A percentile compares a stretch with the other conserved stretches of the same genome.
Evolutionary conservation across 2,797 vertebrate genomes (phyloP).

Genomic region (Coracias cyanogaster): DNA sequence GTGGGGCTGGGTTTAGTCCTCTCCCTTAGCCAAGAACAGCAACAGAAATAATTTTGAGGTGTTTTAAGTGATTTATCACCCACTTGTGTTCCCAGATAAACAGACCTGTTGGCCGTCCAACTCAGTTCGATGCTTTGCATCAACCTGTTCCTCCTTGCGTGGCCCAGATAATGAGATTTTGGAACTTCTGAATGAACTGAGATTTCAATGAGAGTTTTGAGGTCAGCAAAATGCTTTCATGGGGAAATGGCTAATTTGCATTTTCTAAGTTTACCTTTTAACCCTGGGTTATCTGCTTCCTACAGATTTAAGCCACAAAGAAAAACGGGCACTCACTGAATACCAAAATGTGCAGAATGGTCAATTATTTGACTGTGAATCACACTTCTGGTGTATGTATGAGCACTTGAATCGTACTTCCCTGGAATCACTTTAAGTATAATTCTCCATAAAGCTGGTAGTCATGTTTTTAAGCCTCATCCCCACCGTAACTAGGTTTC

Average conservation of each 20-base stretch:
- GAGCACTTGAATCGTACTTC: background rate
- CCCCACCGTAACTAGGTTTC: background rate
- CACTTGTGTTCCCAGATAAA: background rate
- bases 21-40: background rate
- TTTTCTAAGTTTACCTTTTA: background rate
- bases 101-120: background rate
- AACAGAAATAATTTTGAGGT: background rate
- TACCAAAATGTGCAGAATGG: background rate
- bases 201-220: background rate
- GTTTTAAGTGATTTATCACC: background rate
- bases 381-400: background rate
- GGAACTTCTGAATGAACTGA: background rate
- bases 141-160: background rate
- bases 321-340: background rate
- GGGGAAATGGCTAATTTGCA: conserved; percentile 36
- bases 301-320: background rate
- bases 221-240: conserved; percentile 6
- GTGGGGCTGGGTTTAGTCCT: background rate
- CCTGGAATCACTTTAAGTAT: background rate
- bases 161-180: conserved; percentile 22
- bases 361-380: background rate
- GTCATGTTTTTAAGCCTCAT: background rate
- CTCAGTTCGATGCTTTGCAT: background rate
- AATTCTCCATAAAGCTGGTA: background rate
- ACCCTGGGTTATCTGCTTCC: background rate